Evolutionary conservation across 2,113 vertebrate genomes (phyloP), one percentile per base, ranked within the genome.

Genomic region (Anas platyrhynchos): DNA sequence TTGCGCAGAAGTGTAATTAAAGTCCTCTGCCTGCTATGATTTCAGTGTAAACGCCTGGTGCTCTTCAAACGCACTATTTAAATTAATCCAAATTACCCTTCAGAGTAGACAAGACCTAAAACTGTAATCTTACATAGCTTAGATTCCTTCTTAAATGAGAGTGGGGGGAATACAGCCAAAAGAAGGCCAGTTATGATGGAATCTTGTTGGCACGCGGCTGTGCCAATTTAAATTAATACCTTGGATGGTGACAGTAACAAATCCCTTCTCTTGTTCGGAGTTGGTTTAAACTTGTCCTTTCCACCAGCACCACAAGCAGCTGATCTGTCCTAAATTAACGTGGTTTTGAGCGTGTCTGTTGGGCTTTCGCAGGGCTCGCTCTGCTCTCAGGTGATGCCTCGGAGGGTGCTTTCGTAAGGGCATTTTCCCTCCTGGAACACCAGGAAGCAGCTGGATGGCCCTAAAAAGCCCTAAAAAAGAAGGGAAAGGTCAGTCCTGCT

Each of bases 201-300:
- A 2, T 9, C 2, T 7, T 5, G 13, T 20, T 68, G 87, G 73
- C 63, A 43, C 52, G 3, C 11, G 4, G 36, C 36, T n/a, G 2
- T 4, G 15, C 5, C 26, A 13, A 0, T 5, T 56, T 23, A 38
- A 31, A 34, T 34, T 8, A 44, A 3, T 34, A 3, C n/a, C 41
- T 36, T 17, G 61, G 32, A 3, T 20, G 38, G 32, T 6, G 73
- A 17, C 18, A 61, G 56, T 8, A 58, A 38, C 63, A 78, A 73
- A 18, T 41, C 20, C 38, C 25, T 32, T 52, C 67, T 63, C 52
- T 56, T 31, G 2, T 32, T 52, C 26, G 8, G 31, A 14, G 48
- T 6, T 5, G 63, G 18, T 61, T 63, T 62, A 27, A 91, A 66
- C 26, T 36, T 31, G n/a, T 23, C 67, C 38, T 55, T 87, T 26